These are phyloP conservation scores for Montipora capricornis DNA, from an alignment of 64 coral and sea anemone species.

Conservation along the genomic window DNA sequence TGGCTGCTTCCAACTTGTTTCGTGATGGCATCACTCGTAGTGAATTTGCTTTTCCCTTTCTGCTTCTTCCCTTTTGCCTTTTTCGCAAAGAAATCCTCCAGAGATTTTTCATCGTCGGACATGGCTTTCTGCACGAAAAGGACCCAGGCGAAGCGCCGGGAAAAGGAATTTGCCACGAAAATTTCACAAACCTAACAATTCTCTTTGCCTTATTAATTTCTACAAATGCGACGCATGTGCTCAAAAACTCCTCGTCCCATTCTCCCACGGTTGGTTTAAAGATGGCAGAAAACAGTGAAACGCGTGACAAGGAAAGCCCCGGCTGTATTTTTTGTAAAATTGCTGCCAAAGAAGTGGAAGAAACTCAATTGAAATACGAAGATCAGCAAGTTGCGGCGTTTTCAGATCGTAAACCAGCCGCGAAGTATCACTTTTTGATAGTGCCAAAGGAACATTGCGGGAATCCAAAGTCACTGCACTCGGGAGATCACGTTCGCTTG, in stretches of 20 bases:
- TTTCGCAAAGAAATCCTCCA: slow-evolving; percentile 99
- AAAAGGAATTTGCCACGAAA: slow-evolving; percentile 68
- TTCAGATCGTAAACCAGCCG: slow-evolving; percentile 79
- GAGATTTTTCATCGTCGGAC: slow-evolving; percentile 94
- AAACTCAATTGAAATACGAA: slow-evolving; percentile 79
- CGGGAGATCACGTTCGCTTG: slow-evolving; percentile 49
- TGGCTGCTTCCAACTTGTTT: slow-evolving; percentile 91
- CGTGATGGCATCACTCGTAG: slow-evolving; percentile 90
- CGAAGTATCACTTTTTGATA: slow-evolving; percentile 86
- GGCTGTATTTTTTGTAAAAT: slow-evolving; percentile 92
- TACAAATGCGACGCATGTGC: slow-evolving; percentile 55
- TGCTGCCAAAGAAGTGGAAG: slow-evolving; percentile 68
- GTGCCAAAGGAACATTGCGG: slow-evolving; percentile 86
- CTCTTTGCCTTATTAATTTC: slow-evolving; percentile 18
- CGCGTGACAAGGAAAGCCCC: neutral
- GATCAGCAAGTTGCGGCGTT: slow-evolving; percentile 73
- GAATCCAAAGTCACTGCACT: slow-evolving; percentile 77
- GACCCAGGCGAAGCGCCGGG: slow-evolving; percentile 84
- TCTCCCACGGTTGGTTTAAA: slow-evolving; percentile 28
- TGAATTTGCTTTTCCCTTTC: slow-evolving; percentile 95
- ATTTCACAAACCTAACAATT: slow-evolving; percentile 37
- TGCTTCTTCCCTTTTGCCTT: slow-evolving; percentile 98
- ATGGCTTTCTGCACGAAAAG: slow-evolving; percentile 87
- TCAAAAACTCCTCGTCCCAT: slow-evolving; percentile 15
- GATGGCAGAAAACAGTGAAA: slow-evolving; percentile 21